These are phyloP conservation scores for Radopholus similis DNA, from an alignment of 1,140 invertebrate species.

Conservation along the genomic window DNA sequence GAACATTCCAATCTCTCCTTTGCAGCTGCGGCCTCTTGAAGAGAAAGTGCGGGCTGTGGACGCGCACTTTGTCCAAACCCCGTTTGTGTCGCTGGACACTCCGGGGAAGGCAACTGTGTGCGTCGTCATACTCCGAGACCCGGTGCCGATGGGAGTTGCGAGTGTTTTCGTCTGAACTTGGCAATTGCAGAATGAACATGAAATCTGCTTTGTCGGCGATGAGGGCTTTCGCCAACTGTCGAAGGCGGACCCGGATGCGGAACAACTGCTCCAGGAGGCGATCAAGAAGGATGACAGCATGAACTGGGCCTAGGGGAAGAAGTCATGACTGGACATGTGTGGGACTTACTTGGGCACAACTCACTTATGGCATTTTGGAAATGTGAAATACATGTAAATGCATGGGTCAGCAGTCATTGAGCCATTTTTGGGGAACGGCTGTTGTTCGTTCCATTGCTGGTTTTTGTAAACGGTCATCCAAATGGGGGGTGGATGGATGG, in stretches of 20 bases:
- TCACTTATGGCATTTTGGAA: too few species aligned
- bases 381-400: too few species aligned
- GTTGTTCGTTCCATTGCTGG: too few species aligned
- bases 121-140: constrained; percentile 91
- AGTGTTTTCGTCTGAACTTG: not conserved
- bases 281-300: constrained; percentile 64
- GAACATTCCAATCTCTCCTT: constrained; percentile 57
- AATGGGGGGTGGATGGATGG: too few species aligned
- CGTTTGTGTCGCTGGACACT: constrained; percentile 82
- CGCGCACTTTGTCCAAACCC: constrained; percentile 75
- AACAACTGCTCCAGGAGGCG: constrained; percentile 74
- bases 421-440: too few species aligned
- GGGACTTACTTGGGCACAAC: too few species aligned
- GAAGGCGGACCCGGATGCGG: constrained; percentile 76
- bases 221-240: constrained; percentile 85
- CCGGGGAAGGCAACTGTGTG: constrained; percentile 91
- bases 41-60: constrained; percentile 71
- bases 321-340: not conserved
- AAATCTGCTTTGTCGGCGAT: constrained; percentile 97
- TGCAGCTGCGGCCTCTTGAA: constrained; percentile 71
- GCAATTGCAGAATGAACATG: constrained; percentile 78
- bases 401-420: too few species aligned
- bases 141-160: constrained; percentile 64
- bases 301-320: constrained; percentile 29
- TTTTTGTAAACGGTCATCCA: too few species aligned